Conservation (phyloP, 2,113 vertebrate species). For the Lichenostomus cassidix region DNA sequence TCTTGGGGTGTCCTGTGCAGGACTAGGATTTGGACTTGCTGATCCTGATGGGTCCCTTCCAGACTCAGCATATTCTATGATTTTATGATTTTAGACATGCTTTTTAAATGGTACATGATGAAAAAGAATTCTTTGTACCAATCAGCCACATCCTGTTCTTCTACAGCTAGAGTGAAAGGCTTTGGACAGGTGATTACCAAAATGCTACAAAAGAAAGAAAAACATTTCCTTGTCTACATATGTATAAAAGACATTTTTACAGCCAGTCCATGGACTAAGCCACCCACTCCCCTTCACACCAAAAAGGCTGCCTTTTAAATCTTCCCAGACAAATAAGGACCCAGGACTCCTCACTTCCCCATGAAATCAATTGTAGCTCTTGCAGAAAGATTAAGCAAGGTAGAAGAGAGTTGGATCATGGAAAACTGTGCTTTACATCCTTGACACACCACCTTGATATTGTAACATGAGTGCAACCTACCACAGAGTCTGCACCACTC, state of each 20-base stretch:
- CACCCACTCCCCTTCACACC: fast-evolving
- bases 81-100: neutral
- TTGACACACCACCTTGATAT: neutral
- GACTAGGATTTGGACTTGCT: neutral
- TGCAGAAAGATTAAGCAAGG: neutral
- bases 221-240: neutral
- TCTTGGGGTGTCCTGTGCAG: neutral
- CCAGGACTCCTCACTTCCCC: neutral
- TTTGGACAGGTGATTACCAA: neutral
- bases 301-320: neutral
- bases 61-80: neutral
- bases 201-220: neutral
- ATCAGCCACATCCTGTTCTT: neutral
- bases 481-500: neutral
- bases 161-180: neutral
- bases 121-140: neutral
- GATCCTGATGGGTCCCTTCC: neutral
- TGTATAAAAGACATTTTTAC: neutral
- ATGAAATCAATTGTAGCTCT: neutral
- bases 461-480: neutral
- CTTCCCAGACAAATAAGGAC: neutral
- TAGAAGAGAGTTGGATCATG: neutral
- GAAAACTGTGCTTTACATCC: neutral
- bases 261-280: fast-evolving
- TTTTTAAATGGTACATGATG: neutral